These are phyloP conservation scores for Triops longicaudatus DNA, from an alignment of 1,140 invertebrate species.

Conservation along the genomic window DNA sequence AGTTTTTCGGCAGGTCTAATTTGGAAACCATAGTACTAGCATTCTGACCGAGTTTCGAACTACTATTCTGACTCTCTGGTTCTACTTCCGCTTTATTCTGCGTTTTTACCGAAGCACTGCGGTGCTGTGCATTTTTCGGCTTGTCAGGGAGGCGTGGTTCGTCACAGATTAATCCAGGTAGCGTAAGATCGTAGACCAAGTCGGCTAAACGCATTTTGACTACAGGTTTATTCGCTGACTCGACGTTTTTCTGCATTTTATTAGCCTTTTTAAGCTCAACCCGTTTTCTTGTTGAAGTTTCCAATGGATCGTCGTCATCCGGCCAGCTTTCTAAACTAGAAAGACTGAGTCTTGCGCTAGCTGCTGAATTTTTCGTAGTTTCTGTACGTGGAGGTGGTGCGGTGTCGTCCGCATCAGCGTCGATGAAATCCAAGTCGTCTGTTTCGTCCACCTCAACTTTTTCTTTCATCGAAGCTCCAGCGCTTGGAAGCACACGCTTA, in stretches of 20 bases:
- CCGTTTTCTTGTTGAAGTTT: not conserved
- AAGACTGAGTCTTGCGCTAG: not conserved
- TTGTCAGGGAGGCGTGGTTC: too few species aligned
- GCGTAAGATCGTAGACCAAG: not conserved
- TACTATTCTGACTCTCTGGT: not conserved
- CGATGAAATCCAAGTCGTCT: not conserved
- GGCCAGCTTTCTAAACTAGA: slow-evolving; percentile 18
- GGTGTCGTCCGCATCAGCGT: not conserved
- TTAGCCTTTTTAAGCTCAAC: not conserved
- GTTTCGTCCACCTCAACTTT: not conserved
- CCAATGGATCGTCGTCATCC: slow-evolving; percentile 16
- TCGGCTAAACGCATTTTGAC: not conserved
- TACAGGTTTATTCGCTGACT: not conserved
- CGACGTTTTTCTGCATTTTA: not conserved
- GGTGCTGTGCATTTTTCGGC: not conserved
- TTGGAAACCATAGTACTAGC: not conserved
- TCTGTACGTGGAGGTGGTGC: not conserved
- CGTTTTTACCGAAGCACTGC: too few species aligned
- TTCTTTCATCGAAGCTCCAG: not conserved
- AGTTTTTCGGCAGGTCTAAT: not conserved
- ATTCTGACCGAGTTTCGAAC: not conserved
- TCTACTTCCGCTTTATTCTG: not conserved
- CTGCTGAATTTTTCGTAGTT: not conserved
- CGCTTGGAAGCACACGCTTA: not conserved
- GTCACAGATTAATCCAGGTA: not conserved